phyloP scores from a whole-genome alignment of 2,888 invertebrate genomes.

The Limnephilus marmoratus region DNA sequence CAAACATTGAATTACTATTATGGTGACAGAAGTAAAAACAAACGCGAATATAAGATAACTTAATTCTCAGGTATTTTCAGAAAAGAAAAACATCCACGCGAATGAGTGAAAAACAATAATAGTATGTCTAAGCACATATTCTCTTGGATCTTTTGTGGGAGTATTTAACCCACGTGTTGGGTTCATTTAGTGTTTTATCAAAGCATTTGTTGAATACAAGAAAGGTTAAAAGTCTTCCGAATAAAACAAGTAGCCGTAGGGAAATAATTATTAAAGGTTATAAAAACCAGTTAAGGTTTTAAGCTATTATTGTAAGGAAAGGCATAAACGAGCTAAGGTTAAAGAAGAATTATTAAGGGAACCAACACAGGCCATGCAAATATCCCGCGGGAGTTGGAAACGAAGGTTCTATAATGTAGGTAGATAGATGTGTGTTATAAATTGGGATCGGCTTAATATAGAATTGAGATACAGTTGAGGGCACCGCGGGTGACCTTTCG shows the following conservation, averaged over 20 bases:
- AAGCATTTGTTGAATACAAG: neutral
- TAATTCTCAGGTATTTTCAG: neutral
- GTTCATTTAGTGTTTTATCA: neutral
- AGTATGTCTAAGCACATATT: neutral
- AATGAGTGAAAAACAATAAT: neutral
- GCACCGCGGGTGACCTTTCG: conserved; percentile 10
- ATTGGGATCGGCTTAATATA: conserved; percentile 13
- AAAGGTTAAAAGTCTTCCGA: neutral
- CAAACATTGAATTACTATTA: neutral
- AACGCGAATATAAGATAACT: neutral
- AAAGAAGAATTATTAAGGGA: neutral
- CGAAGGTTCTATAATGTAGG: neutral
- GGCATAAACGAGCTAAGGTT: neutral
- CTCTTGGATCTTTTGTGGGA: neutral
- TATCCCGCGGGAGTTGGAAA: neutral
- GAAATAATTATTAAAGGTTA: neutral
- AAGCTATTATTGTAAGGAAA: neutral
- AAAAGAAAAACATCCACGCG: neutral
- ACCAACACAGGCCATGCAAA: neutral
- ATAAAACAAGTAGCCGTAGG: neutral
- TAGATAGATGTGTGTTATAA: neutral
- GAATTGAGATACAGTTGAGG: neutral
- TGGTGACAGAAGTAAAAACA: neutral
- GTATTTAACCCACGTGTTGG: neutral
- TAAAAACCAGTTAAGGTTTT: neutral